A percentile compares a stretch with the other conserved stretches of the same genome.
Evolutionary conservation across 2,113 vertebrate genomes (phyloP).

Genomic region (Antechinus flavipes): DNA sequence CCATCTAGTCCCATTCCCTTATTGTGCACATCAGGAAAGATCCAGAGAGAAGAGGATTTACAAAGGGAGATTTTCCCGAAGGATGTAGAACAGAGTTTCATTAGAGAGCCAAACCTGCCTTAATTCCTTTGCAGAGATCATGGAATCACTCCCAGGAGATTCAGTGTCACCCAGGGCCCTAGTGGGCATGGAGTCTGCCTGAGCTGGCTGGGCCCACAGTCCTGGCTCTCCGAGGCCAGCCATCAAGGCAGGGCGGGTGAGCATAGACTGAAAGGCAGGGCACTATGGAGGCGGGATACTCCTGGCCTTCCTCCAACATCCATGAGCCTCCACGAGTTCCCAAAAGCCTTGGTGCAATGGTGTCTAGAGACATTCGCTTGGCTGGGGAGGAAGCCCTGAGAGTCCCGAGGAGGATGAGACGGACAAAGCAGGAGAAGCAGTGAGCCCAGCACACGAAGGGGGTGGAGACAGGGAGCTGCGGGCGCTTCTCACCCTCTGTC

Average conservation of each 20-base stretch:
- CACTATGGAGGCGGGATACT: not conserved
- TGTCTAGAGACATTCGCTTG: not conserved
- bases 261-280: not conserved
- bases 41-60: not conserved
- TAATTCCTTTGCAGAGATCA: not conserved
- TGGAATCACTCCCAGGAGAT: not conserved
- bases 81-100: not conserved
- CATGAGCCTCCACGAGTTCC: not conserved
- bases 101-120: not conserved
- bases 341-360: not conserved
- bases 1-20: not conserved
- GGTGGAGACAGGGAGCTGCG: not conserved
- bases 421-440: not conserved
- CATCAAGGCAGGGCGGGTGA: not conserved
- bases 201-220: not conserved
- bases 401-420: not conserved
- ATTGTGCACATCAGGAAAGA: not conserved
- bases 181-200: not conserved
- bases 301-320: not conserved
- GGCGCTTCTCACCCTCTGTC: not conserved
- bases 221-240: not conserved
- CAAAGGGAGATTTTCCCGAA: not conserved
- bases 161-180: not conserved
- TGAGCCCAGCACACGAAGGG: not conserved
- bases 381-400: fast-evolving